Conservation (phyloP, 2,797 vertebrate species). For the Anguilla obscura region DNA sequence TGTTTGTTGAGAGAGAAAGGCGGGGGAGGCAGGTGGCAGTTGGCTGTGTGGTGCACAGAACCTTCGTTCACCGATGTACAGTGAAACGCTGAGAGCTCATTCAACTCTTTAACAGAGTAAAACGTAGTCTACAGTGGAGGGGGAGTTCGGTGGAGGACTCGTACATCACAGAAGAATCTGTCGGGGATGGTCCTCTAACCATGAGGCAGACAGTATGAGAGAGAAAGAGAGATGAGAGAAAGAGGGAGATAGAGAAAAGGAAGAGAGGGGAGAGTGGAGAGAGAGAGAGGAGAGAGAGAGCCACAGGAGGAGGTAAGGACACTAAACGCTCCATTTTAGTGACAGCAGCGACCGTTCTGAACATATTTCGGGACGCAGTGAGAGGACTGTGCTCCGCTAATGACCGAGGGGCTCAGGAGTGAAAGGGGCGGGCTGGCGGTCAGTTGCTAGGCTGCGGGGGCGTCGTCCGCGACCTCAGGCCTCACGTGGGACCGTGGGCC, state of each 20-base stretch:
- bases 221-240: not conserved
- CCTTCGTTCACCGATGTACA: not conserved
- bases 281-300: not conserved
- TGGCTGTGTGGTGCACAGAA: not conserved
- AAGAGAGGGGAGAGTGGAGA: constrained; percentile 10
- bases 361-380: not conserved
- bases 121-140: not conserved
- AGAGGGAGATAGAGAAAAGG: not conserved
- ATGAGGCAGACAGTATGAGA: not conserved
- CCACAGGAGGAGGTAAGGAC: constrained; percentile 41
- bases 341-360: not conserved
- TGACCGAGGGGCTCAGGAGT: not conserved
- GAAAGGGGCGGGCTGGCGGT: constrained; percentile 24
- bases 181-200: not conserved
- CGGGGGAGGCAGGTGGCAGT: not conserved
- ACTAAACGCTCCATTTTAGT: constrained; percentile 36
- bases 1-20: not conserved
- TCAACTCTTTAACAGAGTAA: no score
- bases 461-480: no score
- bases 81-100: no score
- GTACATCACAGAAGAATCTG: not conserved
- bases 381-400: not conserved
- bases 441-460: no score
- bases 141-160: not conserved
- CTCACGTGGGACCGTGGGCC: not conserved